Percentiles rank a stretch among this genome's conserved stretches.
Evolutionary conservation across 2,888 invertebrate species (phyloP).

Genomic region (Dynastes maya): DNA sequence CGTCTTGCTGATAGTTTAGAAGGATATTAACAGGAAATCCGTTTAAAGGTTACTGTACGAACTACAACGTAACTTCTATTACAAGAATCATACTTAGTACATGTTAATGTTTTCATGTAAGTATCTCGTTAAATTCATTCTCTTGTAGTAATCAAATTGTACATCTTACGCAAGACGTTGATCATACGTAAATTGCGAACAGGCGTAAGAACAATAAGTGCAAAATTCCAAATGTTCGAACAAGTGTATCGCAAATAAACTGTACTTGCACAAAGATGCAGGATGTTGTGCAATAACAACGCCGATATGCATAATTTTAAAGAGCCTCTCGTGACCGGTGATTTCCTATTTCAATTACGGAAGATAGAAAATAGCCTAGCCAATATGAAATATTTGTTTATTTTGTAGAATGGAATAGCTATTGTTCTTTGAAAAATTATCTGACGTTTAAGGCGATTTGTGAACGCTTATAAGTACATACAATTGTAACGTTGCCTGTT

Average conservation of each 20-base stretch:
- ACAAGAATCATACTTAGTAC: too few species aligned
- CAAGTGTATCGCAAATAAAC: conserved; percentile 12
- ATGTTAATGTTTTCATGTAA: background rate
- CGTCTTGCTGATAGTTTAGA: too few species aligned
- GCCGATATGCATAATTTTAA: conserved; percentile 17
- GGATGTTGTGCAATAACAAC: conserved; percentile 27
- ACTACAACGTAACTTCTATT: too few species aligned
- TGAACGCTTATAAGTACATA: background rate
- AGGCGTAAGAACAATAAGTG: background rate
- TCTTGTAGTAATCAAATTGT: background rate
- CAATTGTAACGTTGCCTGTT: background rate
- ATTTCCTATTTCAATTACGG: conserved; percentile 20
- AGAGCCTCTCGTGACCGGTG: conserved; percentile 18
- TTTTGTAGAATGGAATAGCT: background rate
- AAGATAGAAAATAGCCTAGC: background rate
- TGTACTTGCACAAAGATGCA: conserved; percentile 6
- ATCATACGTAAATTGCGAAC: conserved; percentile 3
- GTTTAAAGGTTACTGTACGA: too few species aligned
- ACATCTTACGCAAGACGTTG: background rate
- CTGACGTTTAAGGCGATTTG: background rate
- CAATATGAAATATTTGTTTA: conserved; percentile 14
- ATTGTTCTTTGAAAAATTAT: conserved; percentile 16
- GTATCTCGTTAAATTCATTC: background rate
- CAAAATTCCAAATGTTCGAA: conserved; percentile 3
- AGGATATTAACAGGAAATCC: too few species aligned